phyloP scores from a whole-genome alignment of 1,140 invertebrate genomes.

The Dolichoris vasculosae region DNA sequence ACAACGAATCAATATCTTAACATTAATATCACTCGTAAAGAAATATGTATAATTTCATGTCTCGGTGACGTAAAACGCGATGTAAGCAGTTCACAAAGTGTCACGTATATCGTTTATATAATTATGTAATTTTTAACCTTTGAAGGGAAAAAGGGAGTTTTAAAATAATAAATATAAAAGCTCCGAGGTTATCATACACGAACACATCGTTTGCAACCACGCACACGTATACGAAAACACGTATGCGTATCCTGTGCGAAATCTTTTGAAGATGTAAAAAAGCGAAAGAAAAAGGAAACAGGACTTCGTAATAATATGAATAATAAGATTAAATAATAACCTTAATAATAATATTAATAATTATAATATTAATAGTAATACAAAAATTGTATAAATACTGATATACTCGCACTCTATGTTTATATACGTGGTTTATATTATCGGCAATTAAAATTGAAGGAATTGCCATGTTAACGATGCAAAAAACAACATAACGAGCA shows the following conservation, averaged over 20 bases:
- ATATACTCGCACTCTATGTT: conserved; percentile 73
- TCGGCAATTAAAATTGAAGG: conserved; percentile 60
- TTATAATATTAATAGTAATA: conserved; percentile 39
- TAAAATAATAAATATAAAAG: background rate
- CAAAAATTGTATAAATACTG: conserved; percentile 66
- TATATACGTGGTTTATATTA: conserved; percentile 76
- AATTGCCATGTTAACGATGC: conserved; percentile 59
- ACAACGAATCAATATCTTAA: conserved; percentile 48
- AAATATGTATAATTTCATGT: conserved; percentile 2
- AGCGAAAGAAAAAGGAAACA: background rate
- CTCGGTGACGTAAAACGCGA: background rate
- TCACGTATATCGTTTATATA: background rate
- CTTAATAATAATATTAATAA: conserved; percentile 38
- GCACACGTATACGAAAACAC: conserved; percentile 44
- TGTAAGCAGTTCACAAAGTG: background rate
- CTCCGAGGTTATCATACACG: conserved; percentile 36
- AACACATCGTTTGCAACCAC: conserved; percentile 27
- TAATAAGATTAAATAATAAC: background rate
- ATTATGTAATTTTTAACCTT: background rate
- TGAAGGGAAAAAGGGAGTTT: background rate
- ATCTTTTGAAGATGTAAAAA: conserved; percentile 14
- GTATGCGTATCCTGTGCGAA: conserved; percentile 33
- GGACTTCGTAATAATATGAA: conserved; percentile 26
- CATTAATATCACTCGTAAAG: conserved; percentile 31
- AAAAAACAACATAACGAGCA: conserved; percentile 58